Conservation (phyloP, 2,113 vertebrate genomes). For the Campylomormyrus numenius region DNA sequence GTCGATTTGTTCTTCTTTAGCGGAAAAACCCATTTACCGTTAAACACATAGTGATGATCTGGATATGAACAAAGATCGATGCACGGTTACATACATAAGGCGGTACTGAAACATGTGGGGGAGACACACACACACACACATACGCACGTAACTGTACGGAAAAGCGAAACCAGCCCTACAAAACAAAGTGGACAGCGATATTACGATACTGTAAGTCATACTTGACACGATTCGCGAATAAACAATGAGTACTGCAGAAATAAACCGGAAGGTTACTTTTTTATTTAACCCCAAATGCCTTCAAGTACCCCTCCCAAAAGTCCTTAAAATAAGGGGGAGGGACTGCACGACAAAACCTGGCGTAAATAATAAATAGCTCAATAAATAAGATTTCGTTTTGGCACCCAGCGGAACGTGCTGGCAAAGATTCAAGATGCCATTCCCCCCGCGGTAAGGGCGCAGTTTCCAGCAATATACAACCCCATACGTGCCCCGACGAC, state of each 20-base stretch:
- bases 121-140: not conserved
- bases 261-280: slow-evolving; percentile 17
- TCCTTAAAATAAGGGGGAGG: slow-evolving; percentile 35
- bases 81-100: not conserved
- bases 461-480: not conserved
- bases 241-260: slow-evolving; percentile 1
- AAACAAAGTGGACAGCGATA: not conserved
- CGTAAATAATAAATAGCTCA: slow-evolving; percentile 7
- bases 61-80: not conserved
- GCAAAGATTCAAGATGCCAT: not conserved
- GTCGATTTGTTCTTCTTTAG: not conserved
- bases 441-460: not conserved
- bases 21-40: not conserved
- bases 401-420: not conserved
- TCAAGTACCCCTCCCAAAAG: slow-evolving; percentile 22
- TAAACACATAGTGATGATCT: not conserved
- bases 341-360: slow-evolving; percentile 19
- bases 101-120: not conserved
- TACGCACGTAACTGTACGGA: not conserved
- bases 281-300: not conserved
- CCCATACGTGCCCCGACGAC: not conserved
- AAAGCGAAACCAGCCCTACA: not conserved
- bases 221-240: not conserved
- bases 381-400: slow-evolving; percentile 13
- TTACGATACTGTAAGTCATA: not conserved